These are phyloP conservation scores for Beroe forskalii DNA, from an alignment of 37 sponge, comb jelly and placozoan species.

Conservation along the genomic window DNA sequence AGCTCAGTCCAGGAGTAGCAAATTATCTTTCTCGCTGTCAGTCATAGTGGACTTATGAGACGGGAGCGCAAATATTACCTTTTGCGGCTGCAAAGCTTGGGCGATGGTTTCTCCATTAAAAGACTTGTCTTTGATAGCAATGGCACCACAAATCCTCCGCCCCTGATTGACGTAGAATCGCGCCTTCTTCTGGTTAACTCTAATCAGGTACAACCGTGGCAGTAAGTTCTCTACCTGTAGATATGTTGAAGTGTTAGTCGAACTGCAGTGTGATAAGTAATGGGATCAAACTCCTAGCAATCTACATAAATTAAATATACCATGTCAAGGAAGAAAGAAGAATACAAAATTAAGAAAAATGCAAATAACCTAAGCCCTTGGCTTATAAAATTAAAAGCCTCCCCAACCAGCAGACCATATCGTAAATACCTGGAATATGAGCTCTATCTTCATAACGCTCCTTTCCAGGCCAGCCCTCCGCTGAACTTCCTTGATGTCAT, in stretches of 20 bases:
- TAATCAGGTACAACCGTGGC: background rate
- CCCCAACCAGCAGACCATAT: no score
- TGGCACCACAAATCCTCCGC: background rate
- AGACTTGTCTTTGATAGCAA: constrained; percentile 15
- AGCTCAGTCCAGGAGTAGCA: no score
- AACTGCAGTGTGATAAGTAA: no score
- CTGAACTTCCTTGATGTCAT: constrained; percentile 93
- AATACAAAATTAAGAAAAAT: no score
- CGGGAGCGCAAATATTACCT: background rate
- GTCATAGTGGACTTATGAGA: no score
- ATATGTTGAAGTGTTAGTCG: no score
- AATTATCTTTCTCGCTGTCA: no score
- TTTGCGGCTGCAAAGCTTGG: background rate
- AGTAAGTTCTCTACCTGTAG: constrained; percentile 42
- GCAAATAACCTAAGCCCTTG: no score
- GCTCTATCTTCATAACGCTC: constrained; percentile 80
- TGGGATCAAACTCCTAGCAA: no score
- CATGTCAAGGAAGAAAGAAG: no score
- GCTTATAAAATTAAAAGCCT: no score
- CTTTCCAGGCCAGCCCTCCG: constrained; percentile 80
- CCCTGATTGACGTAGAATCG: background rate
- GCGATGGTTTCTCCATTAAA: background rate
- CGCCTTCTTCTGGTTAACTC: background rate
- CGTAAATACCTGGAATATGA: constrained; percentile 57
- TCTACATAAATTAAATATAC: no score